These are phyloP conservation scores for Columbina picui DNA, from an alignment of 2,113 vertebrate species.

Conservation along the genomic window DNA sequence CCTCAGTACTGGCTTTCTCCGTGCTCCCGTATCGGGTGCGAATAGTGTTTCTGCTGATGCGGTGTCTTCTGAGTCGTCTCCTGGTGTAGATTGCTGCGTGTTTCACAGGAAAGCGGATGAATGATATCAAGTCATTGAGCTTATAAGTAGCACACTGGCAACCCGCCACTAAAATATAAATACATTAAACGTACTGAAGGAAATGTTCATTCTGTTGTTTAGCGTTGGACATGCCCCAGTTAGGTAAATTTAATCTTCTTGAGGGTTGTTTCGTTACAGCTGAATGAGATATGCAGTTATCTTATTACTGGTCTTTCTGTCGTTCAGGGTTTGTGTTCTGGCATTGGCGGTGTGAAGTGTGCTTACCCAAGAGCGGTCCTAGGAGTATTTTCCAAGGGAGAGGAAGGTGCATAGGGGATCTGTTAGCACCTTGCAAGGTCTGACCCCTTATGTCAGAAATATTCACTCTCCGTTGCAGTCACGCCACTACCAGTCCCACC, in stretches of 20 bases:
- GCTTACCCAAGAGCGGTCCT: background rate
- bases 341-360: slow-evolving; percentile 57
- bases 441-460: background rate
- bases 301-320: slow-evolving; percentile 70
- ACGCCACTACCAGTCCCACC: rapidly evolving
- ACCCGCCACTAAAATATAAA: slow-evolving; percentile 75
- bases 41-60: slow-evolving; percentile 75
- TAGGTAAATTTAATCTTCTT: slow-evolving; percentile 76
- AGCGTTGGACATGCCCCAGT: slow-evolving; percentile 72
- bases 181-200: slow-evolving; percentile 75
- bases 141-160: slow-evolving; percentile 77
- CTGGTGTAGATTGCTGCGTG: slow-evolving; percentile 61
- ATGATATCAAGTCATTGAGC: slow-evolving; percentile 73
- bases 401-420: background rate
- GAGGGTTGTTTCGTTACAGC: slow-evolving; percentile 58
- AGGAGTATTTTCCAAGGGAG: background rate
- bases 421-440: background rate
- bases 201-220: slow-evolving; percentile 78
- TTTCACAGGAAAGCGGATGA: slow-evolving; percentile 75
- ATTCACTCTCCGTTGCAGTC: background rate
- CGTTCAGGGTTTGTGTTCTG: slow-evolving; percentile 62
- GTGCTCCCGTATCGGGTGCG: slow-evolving; percentile 29
- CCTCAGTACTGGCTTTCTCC: slow-evolving; percentile 25
- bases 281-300: slow-evolving; percentile 69
- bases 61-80: slow-evolving; percentile 70